phyloP scores from a whole-genome alignment of 2,113 vertebrate genomes.

The Clinocottus analis region DNA sequence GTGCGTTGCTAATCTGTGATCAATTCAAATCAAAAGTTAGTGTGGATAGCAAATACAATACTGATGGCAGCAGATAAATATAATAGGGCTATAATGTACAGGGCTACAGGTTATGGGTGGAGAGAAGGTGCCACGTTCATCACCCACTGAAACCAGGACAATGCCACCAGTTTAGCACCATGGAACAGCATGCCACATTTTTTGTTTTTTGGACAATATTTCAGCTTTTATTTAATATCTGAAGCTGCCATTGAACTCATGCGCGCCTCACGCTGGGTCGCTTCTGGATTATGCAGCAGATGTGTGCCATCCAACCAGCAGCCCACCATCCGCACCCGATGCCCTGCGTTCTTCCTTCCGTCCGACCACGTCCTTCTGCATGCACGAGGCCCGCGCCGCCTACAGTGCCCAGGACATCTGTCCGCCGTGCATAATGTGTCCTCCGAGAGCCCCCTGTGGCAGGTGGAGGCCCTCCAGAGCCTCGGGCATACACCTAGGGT shows the following conservation, averaged over 20 bases:
- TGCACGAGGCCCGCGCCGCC: slow-evolving; percentile 43
- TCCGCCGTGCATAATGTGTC: slow-evolving; percentile 74
- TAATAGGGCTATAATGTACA: no score
- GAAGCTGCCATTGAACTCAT: neutral
- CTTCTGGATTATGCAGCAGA: neutral
- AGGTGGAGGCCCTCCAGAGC: slow-evolving; percentile 44
- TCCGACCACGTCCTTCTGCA: slow-evolving; percentile 68
- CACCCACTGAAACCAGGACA: no score
- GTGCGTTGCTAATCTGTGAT: no score
- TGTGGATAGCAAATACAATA: no score
- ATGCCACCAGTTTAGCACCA: no score
- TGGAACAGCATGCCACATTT: no score
- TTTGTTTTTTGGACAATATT: neutral
- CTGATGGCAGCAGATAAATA: no score
- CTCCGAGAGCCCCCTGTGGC: slow-evolving; percentile 60
- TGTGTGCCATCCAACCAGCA: slow-evolving; percentile 8
- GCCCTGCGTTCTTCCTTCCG: slow-evolving; percentile 33
- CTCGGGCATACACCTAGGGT: slow-evolving; percentile 25
- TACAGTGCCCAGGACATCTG: slow-evolving; percentile 65
- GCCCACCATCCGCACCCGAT: slow-evolving; percentile 12
- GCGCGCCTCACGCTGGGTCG: neutral
- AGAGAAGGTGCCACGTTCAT: no score
- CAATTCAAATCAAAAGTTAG: no score
- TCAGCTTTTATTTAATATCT: neutral
- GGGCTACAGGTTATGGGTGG: no score